Base-by-base conservation (phyloP, 2,113 vertebrate genomes). In the Triplophysa rosa region DNA sequence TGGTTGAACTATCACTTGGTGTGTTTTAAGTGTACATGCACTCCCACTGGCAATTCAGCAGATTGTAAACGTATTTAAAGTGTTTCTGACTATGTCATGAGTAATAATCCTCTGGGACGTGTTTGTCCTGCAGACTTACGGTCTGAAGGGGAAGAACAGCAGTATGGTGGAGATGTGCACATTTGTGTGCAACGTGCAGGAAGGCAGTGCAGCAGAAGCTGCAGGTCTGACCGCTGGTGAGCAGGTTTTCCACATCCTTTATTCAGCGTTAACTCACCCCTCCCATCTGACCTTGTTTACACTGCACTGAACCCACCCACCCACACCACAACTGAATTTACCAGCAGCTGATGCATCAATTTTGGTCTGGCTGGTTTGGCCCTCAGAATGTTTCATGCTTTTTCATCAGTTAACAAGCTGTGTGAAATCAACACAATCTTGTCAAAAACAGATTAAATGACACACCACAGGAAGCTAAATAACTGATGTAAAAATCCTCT, bases 171-270 rank as follows among this genome's bases (percentile, higher is more conserved):
- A 96, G 79, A 89, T 90, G 66, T 97, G 90, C 84, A 97, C 96
- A 0, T 94, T 92, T 6, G 87, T 99, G 72, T 91, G 91, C 89
- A 96, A 87, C 61, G 89, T 99, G 62, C 89, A 95, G 0, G 93
- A 95, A 59, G 91, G 93, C 70, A 95, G 97, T 45, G 91, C 94
- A 1, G 97, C 98, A 24, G 92, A 94, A 42, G 89, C 78, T 1
- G 95, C 97, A 1, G 96, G 97, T 56, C 89, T 99, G n/a, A 95
- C 94, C 61, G 56, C 86, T 1, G 98, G 98, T 99, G 65, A 61
- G 56, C n/a, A 52, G 59, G 62, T 26, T 56, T 70, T 67, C 62
- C 40, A 26, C 42, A 61, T 78, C 64, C 70, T 79, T 54, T 81
- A 1, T 45, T 73, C 19, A 37, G 21, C 7, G 29, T 13, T 58